Evolutionary conservation across 2,113 vertebrate genomes (phyloP), one percentile per base, ranked within the genome.

Genomic region (Semnornis frantzii): DNA sequence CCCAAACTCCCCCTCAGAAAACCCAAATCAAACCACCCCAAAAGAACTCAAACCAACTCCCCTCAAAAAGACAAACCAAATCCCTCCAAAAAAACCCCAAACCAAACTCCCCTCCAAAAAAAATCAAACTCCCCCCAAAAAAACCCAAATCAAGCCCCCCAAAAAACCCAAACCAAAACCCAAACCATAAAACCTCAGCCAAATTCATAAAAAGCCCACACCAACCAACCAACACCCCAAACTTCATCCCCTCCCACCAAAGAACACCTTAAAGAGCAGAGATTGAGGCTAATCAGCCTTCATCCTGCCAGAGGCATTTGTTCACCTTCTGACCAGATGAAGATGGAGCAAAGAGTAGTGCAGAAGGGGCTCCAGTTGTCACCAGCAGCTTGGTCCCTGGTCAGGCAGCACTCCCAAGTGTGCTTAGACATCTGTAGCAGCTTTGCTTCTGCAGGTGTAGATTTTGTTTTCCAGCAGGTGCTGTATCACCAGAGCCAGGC

Each of bases 321-420:
- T 7, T 90, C 37, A 25, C 62, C 12, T 17, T 2, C 3, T 6
- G 7, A 42, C 24, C 31, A 73, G 46, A 58, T 1, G 1, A 54
- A 24, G 7, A 65, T 3, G 10, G 11, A 42, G 55, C 63, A 80
- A n/a, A 71, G 9, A 46, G 19, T 64, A 71, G 8, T 19, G 8
- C 34, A 87, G 60, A 70, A 69, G 10, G 42, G 50, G 12, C 4
- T 1, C 7, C 20, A 28, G 12, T 25, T 9, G 2, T 12, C 50
- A 12, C 2, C 9, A 31, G 11, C 5, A 78, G 15, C 23, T 59
- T 3, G 1, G 18, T 48, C 6, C 9, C 9, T 21, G 74, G 0
- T 3, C 46, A 77, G 5, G 5, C 69, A 52, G 42, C 39, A 54
- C 13, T 63, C 60, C 33, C 15, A 52, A 10, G 8, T 2, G 0